Evolutionary conservation across 2,888 invertebrate genomes (phyloP).

Genomic region (Prenolepis imparis): DNA sequence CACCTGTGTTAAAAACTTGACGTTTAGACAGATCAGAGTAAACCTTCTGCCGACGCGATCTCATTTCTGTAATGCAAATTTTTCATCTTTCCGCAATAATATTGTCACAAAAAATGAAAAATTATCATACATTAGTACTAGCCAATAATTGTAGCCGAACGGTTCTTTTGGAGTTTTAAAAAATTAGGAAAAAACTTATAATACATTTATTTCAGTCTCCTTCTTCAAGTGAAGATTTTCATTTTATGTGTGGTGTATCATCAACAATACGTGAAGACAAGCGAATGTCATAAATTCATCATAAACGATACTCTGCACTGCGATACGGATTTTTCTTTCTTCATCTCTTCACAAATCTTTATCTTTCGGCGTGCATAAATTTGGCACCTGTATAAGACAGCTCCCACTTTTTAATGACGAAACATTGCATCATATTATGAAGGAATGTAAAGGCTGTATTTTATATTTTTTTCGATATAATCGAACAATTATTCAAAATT

Average conservation of each 20-base stretch:
- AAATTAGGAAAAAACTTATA: background rate
- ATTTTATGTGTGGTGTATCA: background rate
- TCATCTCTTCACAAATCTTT: constrained; percentile 1
- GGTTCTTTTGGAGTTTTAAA: background rate
- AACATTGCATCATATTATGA: constrained; percentile 14
- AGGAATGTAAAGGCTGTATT: constrained; percentile 19
- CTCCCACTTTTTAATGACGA: background rate
- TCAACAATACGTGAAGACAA: constrained; percentile 21
- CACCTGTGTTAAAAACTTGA: constrained; percentile 3
- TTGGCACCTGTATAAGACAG: constrained; percentile 69
- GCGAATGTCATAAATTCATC: constrained; percentile 13
- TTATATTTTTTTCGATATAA: background rate
- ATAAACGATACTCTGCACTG: constrained; percentile 19
- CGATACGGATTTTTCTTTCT: background rate
- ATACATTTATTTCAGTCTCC: constrained; percentile 24
- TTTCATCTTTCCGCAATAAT: background rate
- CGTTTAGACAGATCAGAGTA: constrained; percentile 17
- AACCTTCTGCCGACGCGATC: background rate
- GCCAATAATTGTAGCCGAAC: background rate
- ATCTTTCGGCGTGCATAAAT: constrained; percentile 45
- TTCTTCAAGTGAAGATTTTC: constrained; percentile 6
- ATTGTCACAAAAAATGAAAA: constrained; percentile 19
- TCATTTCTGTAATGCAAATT: background rate
- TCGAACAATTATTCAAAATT: constrained; percentile 5
- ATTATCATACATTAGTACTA: background rate